phyloP scores from a whole-genome alignment of 2,113 vertebrate genomes.

The Chaetorhynchus papuensis region DNA sequence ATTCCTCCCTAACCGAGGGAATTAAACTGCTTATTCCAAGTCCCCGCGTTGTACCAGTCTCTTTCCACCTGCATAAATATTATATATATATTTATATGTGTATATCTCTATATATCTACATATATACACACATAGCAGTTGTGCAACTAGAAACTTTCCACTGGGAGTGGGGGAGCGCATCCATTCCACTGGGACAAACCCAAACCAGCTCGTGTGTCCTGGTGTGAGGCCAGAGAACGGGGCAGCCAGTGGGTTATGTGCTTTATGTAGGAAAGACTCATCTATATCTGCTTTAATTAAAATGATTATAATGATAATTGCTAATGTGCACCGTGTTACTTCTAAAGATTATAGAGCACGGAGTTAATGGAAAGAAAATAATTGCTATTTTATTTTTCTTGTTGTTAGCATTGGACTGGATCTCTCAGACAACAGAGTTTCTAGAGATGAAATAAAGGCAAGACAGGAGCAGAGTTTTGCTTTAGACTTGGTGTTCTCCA shows the following conservation, averaged over 20 bases:
- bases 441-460: neutral
- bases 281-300: neutral
- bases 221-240: neutral
- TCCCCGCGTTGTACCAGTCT: neutral
- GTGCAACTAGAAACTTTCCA: neutral
- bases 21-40: conserved; percentile 14
- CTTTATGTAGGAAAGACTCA: neutral
- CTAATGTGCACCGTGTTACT: neutral
- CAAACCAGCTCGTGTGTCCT: neutral
- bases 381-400: neutral
- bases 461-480: neutral
- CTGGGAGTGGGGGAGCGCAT: neutral
- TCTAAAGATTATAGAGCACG: neutral
- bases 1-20: neutral
- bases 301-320: neutral
- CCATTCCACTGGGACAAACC: neutral
- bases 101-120: conserved; percentile 58
- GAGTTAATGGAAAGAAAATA: neutral
- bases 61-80: neutral
- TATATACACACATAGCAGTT: conserved; percentile 53
- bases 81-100: conserved; percentile 10
- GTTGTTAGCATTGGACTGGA: neutral
- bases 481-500: neutral
- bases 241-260: neutral
- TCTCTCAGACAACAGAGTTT: neutral